Conservation (phyloP, 1,140 invertebrate genomes). For the Dufourea novaeangliae region DNA sequence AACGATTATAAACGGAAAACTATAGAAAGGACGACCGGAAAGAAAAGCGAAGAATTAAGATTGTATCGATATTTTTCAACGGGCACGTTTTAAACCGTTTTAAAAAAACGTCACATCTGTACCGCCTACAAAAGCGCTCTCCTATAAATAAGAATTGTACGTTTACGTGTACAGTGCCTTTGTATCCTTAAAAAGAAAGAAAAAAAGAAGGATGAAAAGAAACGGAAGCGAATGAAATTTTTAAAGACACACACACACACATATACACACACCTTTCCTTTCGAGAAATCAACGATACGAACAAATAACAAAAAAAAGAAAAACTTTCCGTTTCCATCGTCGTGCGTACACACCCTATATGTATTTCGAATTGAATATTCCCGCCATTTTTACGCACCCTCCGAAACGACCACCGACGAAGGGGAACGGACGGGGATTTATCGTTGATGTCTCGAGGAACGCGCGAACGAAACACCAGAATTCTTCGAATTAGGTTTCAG, state of each 20-base stretch:
- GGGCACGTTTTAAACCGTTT: slow-evolving; percentile 70
- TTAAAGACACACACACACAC: slow-evolving; percentile 5
- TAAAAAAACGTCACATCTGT: slow-evolving; percentile 52
- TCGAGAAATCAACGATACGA: slow-evolving; percentile 22
- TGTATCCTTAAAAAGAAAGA: slow-evolving; percentile 71
- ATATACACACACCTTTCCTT: not conserved
- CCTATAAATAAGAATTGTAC: slow-evolving; percentile 63
- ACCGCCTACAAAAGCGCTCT: slow-evolving; percentile 68
- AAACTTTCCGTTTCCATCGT: too few species aligned
- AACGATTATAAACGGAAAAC: slow-evolving; percentile 30
- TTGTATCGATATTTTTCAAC: slow-evolving; percentile 72
- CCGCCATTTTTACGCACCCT: not conserved
- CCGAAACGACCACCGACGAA: not conserved
- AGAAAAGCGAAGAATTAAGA: slow-evolving; percentile 45
- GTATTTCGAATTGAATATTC: too few species aligned
- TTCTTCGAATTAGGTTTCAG: slow-evolving; percentile 69
- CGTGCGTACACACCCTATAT: too few species aligned
- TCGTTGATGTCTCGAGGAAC: slow-evolving; percentile 31
- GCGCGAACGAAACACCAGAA: slow-evolving; percentile 32
- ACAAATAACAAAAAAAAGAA: too few species aligned
- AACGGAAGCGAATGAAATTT: slow-evolving; percentile 7
- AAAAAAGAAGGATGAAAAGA: not conserved
- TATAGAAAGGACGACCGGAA: not conserved
- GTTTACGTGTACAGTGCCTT: slow-evolving; percentile 80
- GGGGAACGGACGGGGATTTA: too few species aligned